Conservation (phyloP, 2,888 invertebrate species). For the Xestia sexstrigata region DNA sequence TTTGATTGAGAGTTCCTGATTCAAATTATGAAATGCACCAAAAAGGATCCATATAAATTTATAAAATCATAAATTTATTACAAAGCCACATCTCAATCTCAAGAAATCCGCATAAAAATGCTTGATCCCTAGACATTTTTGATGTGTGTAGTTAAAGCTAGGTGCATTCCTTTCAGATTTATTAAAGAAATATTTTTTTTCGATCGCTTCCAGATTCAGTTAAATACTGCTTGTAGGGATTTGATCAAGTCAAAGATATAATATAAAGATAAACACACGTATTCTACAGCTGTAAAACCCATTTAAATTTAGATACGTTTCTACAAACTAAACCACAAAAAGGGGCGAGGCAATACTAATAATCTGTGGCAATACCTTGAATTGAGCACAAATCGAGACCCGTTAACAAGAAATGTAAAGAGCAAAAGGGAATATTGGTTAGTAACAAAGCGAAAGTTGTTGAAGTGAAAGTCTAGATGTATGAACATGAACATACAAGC, state of each 20-base stretch:
- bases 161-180: too few species aligned
- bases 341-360: too few species aligned
- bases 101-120: too few species aligned
- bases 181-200: too few species aligned
- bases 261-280: background rate
- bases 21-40: too few species aligned
- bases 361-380: too few species aligned
- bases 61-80: too few species aligned
- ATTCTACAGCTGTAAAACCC: background rate
- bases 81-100: too few species aligned
- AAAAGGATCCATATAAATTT: too few species aligned
- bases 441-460: constrained; percentile 58
- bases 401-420: constrained; percentile 5
- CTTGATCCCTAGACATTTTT: too few species aligned
- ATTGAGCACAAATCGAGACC: background rate
- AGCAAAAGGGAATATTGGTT: constrained; percentile 22
- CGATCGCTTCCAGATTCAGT: background rate
- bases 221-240: background rate
- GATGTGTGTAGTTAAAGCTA: too few species aligned
- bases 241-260: background rate
- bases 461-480: constrained; percentile 61
- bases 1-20: too few species aligned
- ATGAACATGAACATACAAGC: constrained; percentile 26
- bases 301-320: background rate
- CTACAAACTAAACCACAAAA: background rate